Base-by-base conservation (phyloP, 1,140 invertebrate genomes). In the Tyrophagus putrescentiae region DNA sequence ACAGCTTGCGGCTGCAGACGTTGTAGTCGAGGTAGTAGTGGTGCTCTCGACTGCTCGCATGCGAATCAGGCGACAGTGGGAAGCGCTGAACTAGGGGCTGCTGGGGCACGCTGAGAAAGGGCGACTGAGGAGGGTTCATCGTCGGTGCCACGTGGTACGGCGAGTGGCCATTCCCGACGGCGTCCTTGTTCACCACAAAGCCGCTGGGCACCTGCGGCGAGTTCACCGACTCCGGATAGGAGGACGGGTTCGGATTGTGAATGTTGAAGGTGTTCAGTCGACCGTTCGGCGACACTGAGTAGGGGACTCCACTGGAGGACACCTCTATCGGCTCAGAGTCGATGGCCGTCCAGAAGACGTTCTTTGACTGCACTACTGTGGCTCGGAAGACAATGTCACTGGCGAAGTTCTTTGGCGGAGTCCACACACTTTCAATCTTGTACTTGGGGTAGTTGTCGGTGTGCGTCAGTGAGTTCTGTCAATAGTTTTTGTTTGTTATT, bases 271-370 rank as follows among this genome's bases (percentile, higher is more conserved):
- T 13, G 39, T 27, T 27, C 13, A 13, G 31, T 29, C 13, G 13
- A 34, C 13, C 45, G 21, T 39, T 42, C 25, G 36, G 33, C 31
- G 25, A 36, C 27, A 56, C 18, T n/a, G 11, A 50, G 45, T 50
- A 9, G 9, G 11, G 45, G 9, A 7, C 18, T 50, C 9, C 29
- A 21, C 28, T 21, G 18, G 56, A 13, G 7, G n/a, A 32, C 44
- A 57, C 7, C 33, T 59, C 25, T 13, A 59, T 45, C 25, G 39
- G 7, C 13, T 59, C 36, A 16, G 57, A 59, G 33, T 59, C 57
- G 25, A 59, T 42, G 16, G 57, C 57, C 9, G 57, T 59, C 57
- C 57, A 59, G 27, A 59, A 59, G 16, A 44, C 39, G 36, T 45
- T 59, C 27, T 59, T 59, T 11, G 57, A 44, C 27, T 59, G 57